Evolutionary conservation across 2,797 vertebrate species (phyloP).

Genomic region (Paedocypris micromegethes): DNA sequence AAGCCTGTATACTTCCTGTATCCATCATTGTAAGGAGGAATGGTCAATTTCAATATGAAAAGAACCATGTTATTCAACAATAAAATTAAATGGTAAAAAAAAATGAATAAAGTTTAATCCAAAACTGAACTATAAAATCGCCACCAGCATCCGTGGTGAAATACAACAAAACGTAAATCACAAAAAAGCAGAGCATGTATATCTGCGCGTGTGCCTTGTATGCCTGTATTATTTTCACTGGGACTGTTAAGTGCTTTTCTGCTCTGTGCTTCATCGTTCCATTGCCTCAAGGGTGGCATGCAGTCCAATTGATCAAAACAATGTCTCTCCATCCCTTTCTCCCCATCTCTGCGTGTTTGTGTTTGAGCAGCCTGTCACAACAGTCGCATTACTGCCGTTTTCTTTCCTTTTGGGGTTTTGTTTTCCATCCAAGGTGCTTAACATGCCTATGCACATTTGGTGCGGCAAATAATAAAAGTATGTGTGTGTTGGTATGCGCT

Average conservation of each 20-base stretch:
- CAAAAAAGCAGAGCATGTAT: conserved; percentile 16
- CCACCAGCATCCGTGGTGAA: background rate
- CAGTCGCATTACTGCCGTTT: conserved; percentile 19
- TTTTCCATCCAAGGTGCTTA: conserved; percentile 5
- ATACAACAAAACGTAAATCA: conserved; percentile 6
- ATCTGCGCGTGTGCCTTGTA: conserved; percentile 4
- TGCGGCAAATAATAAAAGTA: conserved; percentile 9
- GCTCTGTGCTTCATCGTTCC: conserved; percentile 33
- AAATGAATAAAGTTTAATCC: too few species aligned
- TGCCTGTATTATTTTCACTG: conserved; percentile 37
- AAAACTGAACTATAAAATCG: too few species aligned
- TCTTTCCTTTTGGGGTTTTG: conserved; percentile 5
- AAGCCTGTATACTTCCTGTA: too few species aligned
- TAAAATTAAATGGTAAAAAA: too few species aligned
- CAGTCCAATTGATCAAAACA: conserved; percentile 42
- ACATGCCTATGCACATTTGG: background rate
- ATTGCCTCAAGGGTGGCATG: conserved; percentile 35
- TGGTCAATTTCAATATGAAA: too few species aligned
- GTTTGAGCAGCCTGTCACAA: conserved; percentile 12
- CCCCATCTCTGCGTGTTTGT: conserved; percentile 14
- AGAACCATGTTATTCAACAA: too few species aligned
- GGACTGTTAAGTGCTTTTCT: conserved; percentile 44
- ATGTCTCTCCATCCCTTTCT: conserved; percentile 1
- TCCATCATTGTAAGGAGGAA: too few species aligned
- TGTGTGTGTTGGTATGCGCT: conserved; percentile 22